Percentiles rank a stretch among this genome's conserved stretches.
Conservation (phyloP, 2,888 invertebrate genomes). For the Doris montereyensis region DNA sequence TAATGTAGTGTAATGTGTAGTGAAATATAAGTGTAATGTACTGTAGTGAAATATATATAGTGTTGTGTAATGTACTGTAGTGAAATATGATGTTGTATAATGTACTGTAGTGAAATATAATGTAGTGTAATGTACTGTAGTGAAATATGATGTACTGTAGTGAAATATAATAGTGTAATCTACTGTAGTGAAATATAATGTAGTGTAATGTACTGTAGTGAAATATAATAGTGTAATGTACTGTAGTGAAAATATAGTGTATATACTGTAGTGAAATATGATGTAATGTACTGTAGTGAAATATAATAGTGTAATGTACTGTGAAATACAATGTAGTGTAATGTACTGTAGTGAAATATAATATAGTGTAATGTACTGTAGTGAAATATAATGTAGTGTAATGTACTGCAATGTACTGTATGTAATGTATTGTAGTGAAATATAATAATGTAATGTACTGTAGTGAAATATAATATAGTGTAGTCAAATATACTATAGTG, state of each 20-base stretch:
- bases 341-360: neutral
- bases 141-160: constrained; percentile 18
- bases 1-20: constrained; percentile 25
- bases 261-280: constrained; percentile 4
- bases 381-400: too few relatives aligned
- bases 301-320: too few relatives aligned
- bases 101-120: too few relatives aligned
- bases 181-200: neutral
- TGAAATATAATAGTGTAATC: neutral
- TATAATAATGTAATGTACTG: too few relatives aligned
- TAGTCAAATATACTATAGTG: neutral
- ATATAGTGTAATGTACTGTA: constrained; percentile 3
- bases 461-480: too few relatives aligned
- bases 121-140: constrained; percentile 18
- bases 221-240: neutral
- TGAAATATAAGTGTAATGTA: too few relatives aligned
- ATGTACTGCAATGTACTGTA: too few relatives aligned
- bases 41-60: too few relatives aligned
- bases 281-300: constrained; percentile 12
- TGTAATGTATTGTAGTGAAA: too few relatives aligned
- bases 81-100: too few relatives aligned
- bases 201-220: constrained; percentile 18
- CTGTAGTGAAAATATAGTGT: neutral
- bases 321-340: constrained; percentile 11
- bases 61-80: too few relatives aligned